Base-by-base conservation (phyloP, 1,140 invertebrate species). In the Pygmarrhopalites habei region DNA sequence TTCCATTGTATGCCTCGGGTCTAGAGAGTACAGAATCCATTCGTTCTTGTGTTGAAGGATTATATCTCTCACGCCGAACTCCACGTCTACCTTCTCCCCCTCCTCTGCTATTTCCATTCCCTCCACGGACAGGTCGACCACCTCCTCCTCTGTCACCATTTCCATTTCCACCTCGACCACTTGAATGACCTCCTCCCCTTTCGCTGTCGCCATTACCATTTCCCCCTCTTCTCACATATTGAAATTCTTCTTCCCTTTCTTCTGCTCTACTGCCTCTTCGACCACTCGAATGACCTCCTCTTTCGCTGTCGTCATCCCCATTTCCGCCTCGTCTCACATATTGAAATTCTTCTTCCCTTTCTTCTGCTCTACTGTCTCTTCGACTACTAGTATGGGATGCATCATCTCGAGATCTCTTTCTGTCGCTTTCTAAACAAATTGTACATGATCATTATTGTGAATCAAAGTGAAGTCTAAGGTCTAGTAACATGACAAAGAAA, bases 131-230 rank as follows among this genome's bases (percentile, higher is more conserved):
- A 19, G 32, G 28, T 5, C 52, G 17, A 28, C 41, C 41, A 1
- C 59, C n/a, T 35, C 62, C 29, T 25, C 44, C n/a, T 2, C 41
- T 19, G 1, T 58, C 64, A 49, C 51, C 25, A 47, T 62, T 7
- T 53, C 52, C 66, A 3, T 39, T 3, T 60, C 62, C 44, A 3
- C 30, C 4, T 12, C 56, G 7, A 43, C 56, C 56, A 32, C 56
- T 32, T 43, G 17, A 25, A 12, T 51, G 25, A 19, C 60, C 15
- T 19, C 44, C 59, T 12, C 39, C 5, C 12, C 12, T 15, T 23
- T 21, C 35, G 35, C 7, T 21, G 12, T 12, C 12, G 23, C 5
- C 46, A 7, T 12, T 39, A 17, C 35, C 10, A 7, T 39, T 17
- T 10, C 35, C n/a, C n/a, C n/a, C n/a, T n/a, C n/a, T n/a, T n/a